Conservation (phyloP, 2,113 vertebrate species). For the Salvator merianae region DNA sequence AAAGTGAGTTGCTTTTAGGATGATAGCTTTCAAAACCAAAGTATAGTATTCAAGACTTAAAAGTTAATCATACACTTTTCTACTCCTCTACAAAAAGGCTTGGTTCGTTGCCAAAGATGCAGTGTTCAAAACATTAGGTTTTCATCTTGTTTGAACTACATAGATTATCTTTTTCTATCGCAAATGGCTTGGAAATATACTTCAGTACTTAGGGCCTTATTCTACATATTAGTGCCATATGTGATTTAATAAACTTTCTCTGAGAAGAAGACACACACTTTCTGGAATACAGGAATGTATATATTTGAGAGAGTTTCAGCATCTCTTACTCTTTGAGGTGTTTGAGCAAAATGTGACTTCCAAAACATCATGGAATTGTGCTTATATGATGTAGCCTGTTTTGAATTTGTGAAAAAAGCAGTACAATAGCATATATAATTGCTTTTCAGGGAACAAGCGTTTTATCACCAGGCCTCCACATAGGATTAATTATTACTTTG, state of each 20-base stretch:
- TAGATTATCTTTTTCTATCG: neutral
- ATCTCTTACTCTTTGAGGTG: neutral
- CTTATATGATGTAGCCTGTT: neutral
- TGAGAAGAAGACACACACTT: neutral
- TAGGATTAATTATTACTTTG: conserved; percentile 87
- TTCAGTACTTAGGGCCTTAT: neutral
- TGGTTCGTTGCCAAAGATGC: too few species aligned
- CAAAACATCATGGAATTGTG: neutral
- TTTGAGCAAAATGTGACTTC: neutral
- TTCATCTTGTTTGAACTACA: neutral
- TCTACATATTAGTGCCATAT: neutral
- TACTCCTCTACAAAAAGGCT: too few species aligned
- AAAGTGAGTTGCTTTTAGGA: too few species aligned
- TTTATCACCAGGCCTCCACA: conserved; percentile 90
- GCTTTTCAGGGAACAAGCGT: conserved; percentile 92
- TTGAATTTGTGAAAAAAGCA: neutral
- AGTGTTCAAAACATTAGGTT: neutral
- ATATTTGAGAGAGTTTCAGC: neutral
- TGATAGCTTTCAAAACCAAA: too few species aligned
- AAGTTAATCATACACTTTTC: too few species aligned
- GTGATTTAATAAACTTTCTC: too few species aligned
- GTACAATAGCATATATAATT: neutral
- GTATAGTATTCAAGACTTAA: too few species aligned
- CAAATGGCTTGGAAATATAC: neutral
- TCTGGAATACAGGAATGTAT: neutral